Evolutionary conservation across 2,888 invertebrate species (phyloP), one percentile per base, ranked within the genome.

Genomic region (Hyposoter didymator): DNA sequence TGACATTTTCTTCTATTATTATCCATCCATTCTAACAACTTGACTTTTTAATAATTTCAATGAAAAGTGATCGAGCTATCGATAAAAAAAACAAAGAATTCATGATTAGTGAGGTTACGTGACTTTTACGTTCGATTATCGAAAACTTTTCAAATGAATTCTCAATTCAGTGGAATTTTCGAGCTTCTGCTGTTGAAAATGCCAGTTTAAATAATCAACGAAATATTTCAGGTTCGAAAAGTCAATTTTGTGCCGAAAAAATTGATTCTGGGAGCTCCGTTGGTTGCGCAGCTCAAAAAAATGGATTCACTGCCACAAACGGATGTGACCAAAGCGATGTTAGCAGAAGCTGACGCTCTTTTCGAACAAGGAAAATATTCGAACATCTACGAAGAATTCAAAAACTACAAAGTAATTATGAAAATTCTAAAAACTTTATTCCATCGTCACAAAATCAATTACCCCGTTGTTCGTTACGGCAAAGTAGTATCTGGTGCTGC

Each of bases 321-420:
- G 1, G 67, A 67, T 28, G 86, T 88, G 0, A 92, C 89, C 80
- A 92, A 93, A 80, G 92, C 95, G 79, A 87, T 95, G 49, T 88
- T 96, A 70, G 94, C 95, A 86, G 95, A 95, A 90, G 96, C 96
- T 14, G 97, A 97, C 94, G 94, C 94, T 78, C 93, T 96, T 73
- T 97, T 95, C 93, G 95, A 96, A 84, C 95, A 95, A 90, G 96
- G 95, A 66, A 95, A 95, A 87, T 96, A 96, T 93, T 95, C 95
- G 86, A 95, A 96, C 90, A 96, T 96, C 78, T 96, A 96, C 89
- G 95, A 96, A 87, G 91, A 96, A 32, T 94, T 97, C 0, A 94
- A 94, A 79, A 94, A 95, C 80, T 94, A 95, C 89, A 94, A 95
- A 94, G 96, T 96, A 94, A 91, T 89, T 84, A 78, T 76, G 35